Evolutionary conservation across 2,113 vertebrate genomes (phyloP).

Genomic region (Sarotherodon lohbergeri): DNA sequence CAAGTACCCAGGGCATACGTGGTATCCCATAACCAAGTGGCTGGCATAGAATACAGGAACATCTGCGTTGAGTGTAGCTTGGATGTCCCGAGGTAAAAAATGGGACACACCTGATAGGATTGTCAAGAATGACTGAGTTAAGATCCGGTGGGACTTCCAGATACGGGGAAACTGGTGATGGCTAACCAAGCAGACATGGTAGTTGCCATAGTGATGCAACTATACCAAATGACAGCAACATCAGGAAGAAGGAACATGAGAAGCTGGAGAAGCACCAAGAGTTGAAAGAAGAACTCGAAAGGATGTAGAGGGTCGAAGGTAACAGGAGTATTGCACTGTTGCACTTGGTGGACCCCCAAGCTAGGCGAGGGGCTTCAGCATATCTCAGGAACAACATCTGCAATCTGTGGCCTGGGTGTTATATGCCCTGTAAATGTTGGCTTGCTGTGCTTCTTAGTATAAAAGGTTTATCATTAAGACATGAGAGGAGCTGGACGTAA

Average conservation of each 20-base stretch:
- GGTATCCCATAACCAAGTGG: neutral
- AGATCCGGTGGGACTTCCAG: neutral
- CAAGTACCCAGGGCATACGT: neutral
- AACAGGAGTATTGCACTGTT: neutral
- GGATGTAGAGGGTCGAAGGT: neutral
- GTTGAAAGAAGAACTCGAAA: neutral
- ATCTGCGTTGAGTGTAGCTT: neutral
- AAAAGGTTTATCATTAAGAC: neutral
- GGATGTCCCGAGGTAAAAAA: neutral
- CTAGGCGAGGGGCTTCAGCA: neutral
- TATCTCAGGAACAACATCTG: neutral
- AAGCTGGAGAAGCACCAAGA: neutral
- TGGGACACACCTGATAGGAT: rapidly evolving
- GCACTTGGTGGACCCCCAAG: neutral
- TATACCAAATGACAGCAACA: rapidly evolving
- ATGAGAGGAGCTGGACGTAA: rapidly evolving
- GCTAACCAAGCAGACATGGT: neutral
- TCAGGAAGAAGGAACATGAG: neutral
- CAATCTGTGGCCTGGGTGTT: neutral
- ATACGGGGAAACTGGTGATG: neutral
- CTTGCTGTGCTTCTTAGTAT: neutral
- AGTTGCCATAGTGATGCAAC: rapidly evolving
- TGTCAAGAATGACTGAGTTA: neutral
- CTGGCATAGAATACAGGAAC: neutral
- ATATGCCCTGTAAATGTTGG: neutral